Percentiles rank a stretch among this genome's conserved stretches.
Conservation (phyloP, 1,140 invertebrate species). For the Oryctes rhinoceros region DNA sequence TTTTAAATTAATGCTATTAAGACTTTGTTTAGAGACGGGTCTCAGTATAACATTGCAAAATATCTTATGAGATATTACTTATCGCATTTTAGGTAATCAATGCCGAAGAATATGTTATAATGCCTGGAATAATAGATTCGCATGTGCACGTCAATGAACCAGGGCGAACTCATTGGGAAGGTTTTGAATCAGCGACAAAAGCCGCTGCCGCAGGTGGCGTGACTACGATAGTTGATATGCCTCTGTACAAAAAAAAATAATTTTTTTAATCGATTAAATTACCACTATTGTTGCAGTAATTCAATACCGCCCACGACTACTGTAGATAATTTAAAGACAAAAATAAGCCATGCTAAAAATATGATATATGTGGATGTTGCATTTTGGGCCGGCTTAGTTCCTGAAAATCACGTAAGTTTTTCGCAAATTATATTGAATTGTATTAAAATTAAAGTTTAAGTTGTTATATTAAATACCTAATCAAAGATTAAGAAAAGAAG, state of each 20-base stretch:
- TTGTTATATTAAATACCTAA: too few species aligned
- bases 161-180: conserved; percentile 78
- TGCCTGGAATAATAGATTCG: conserved; percentile 87
- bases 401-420: conserved; percentile 66
- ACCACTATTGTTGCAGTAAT: conserved; percentile 64
- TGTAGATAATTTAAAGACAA: conserved; percentile 68
- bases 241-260: conserved; percentile 65
- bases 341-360: conserved; percentile 66
- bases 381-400: conserved; percentile 79
- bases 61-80: neutral
- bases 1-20: too few species aligned
- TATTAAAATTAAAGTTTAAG: too few species aligned
- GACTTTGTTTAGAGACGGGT: too few species aligned
- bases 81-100: conserved; percentile 39
- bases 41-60: neutral
- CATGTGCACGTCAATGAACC: conserved; percentile 91
- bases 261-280: conserved; percentile 40
- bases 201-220: conserved; percentile 78
- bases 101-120: conserved; percentile 57
- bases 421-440: too few species aligned
- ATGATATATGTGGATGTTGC: conserved; percentile 75
- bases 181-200: conserved; percentile 72
- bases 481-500: too few species aligned
- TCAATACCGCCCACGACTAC: conserved; percentile 75
- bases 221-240: conserved; percentile 79